Evolutionary conservation across 1,140 invertebrate species (phyloP).

Genomic region (Drosophila littoralis): DNA sequence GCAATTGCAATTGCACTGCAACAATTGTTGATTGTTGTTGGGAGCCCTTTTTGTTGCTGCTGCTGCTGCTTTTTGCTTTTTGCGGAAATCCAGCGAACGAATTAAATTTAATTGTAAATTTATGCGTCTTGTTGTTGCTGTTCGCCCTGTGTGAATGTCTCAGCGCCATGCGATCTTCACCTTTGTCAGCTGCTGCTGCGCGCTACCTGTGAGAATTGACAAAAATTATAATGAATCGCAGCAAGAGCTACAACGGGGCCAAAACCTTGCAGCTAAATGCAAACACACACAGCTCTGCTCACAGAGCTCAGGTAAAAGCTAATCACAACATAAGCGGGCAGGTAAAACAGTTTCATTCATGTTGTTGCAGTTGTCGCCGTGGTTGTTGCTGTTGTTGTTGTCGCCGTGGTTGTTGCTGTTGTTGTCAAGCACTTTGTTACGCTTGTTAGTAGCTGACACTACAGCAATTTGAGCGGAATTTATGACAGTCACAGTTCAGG

Average conservation of each 20-base stretch:
- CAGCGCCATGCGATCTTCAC: constrained; percentile 68
- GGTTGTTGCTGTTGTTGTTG: constrained; percentile 16
- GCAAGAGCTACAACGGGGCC: constrained; percentile 28
- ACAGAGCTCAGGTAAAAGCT: constrained; percentile 61
- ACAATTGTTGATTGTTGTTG: constrained; percentile 42
- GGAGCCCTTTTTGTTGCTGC: constrained; percentile 27
- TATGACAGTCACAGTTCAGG: constrained; percentile 60
- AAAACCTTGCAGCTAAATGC: constrained; percentile 39
- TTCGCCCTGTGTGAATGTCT: constrained; percentile 52
- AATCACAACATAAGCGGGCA: constrained; percentile 61
- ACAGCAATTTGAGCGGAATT: constrained; percentile 60
- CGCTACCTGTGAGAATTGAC: constrained; percentile 72
- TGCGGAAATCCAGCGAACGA: constrained; percentile 78
- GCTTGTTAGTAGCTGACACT: constrained; percentile 79
- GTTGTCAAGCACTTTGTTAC: constrained; percentile 62
- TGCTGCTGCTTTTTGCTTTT: constrained; percentile 47
- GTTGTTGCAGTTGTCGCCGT: constrained; percentile 10
- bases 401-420: background rate
- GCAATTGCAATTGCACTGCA: constrained; percentile 37
- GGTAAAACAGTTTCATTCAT: constrained; percentile 78
- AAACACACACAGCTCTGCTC: constrained; percentile 48
- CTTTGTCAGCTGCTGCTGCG: constrained; percentile 40
- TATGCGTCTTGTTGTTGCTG: constrained; percentile 55
- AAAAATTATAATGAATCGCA: constrained; percentile 78
- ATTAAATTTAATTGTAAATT: constrained; percentile 83